Conservation (phyloP, 2,888 invertebrate species). For the Graphium colonna region DNA sequence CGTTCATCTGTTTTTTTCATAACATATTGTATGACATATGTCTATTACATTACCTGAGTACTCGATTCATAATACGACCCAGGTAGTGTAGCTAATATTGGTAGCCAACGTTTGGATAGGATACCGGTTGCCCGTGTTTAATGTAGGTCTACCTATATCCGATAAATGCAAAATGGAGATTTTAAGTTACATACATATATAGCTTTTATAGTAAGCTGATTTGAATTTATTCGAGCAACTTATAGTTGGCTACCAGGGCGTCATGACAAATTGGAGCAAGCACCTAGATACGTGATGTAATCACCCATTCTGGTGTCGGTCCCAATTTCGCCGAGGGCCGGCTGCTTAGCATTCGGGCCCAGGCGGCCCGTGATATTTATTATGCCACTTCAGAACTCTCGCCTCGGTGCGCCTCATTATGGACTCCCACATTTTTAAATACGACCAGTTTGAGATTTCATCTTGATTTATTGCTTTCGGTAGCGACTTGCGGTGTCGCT, state of each 20-base stretch:
- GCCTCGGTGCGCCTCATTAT: slow-evolving; percentile 53
- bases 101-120: too few relatives aligned
- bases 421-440: slow-evolving; percentile 23
- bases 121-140: too few relatives aligned
- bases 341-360: slow-evolving; percentile 21
- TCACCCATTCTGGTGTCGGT: slow-evolving; percentile 24
- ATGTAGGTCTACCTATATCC: too few relatives aligned
- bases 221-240: background rate
- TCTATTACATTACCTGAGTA: too few relatives aligned
- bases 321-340: slow-evolving; percentile 20
- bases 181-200: too few relatives aligned
- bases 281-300: slow-evolving; percentile 23
- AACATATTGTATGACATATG: too few relatives aligned
- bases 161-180: too few relatives aligned
- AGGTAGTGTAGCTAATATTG: too few relatives aligned
- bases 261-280: background rate
- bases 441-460: slow-evolving; percentile 6
- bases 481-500: slow-evolving; percentile 38
- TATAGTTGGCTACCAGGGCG: background rate
- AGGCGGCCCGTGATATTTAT: slow-evolving; percentile 25
- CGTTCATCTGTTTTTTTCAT: too few relatives aligned
- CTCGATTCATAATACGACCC: too few relatives aligned
- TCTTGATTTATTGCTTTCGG: background rate
- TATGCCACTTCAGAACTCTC: slow-evolving; percentile 34
- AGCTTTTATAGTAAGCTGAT: too few relatives aligned